phyloP scores from a whole-genome alignment of 1,140 invertebrate genomes.

The Megalopta genalis region DNA sequence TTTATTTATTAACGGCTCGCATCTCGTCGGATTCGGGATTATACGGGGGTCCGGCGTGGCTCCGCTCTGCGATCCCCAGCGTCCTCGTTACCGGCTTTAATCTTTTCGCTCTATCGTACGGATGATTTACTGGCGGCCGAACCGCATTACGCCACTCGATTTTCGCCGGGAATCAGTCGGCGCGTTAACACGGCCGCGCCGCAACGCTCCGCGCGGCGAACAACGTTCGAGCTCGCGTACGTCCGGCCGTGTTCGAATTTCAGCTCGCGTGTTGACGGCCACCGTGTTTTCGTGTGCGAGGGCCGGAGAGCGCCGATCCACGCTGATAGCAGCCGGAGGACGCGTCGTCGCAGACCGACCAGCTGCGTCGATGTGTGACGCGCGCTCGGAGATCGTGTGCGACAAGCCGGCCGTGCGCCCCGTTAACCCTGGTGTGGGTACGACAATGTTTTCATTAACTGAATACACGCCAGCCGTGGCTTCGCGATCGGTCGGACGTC shows the following conservation, averaged over 20 bases:
- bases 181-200: slow-evolving; percentile 37
- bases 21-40: slow-evolving; percentile 21
- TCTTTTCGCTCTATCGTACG: slow-evolving; percentile 71
- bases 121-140: slow-evolving; percentile 69
- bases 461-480: slow-evolving; percentile 66
- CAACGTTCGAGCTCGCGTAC: slow-evolving; percentile 21
- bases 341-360: slow-evolving; percentile 52
- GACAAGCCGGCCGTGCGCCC: slow-evolving; percentile 65
- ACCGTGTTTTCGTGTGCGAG: slow-evolving; percentile 23
- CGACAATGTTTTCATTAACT: slow-evolving; percentile 77
- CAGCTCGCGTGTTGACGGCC: slow-evolving; percentile 6
- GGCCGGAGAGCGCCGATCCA: slow-evolving; percentile 3
- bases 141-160: slow-evolving; percentile 68
- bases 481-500: slow-evolving; percentile 57
- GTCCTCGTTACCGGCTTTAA: slow-evolving; percentile 67
- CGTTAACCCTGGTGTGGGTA: slow-evolving; percentile 47
- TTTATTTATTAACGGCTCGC: slow-evolving; percentile 41
- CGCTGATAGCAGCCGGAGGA: slow-evolving; percentile 33
- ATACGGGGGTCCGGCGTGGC: background rate
- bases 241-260: slow-evolving; percentile 45
- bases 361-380: slow-evolving; percentile 55
- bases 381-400: slow-evolving; percentile 62
- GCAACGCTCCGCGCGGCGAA: slow-evolving; percentile 7
- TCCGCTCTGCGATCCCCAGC: slow-evolving; percentile 14
- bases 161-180: slow-evolving; percentile 49